Percentiles rank a stretch among this genome's conserved stretches.
These are phyloP conservation scores for Drosophila tripunctata DNA, from an alignment of 2,888 invertebrate genomes.

Conservation along the genomic window DNA sequence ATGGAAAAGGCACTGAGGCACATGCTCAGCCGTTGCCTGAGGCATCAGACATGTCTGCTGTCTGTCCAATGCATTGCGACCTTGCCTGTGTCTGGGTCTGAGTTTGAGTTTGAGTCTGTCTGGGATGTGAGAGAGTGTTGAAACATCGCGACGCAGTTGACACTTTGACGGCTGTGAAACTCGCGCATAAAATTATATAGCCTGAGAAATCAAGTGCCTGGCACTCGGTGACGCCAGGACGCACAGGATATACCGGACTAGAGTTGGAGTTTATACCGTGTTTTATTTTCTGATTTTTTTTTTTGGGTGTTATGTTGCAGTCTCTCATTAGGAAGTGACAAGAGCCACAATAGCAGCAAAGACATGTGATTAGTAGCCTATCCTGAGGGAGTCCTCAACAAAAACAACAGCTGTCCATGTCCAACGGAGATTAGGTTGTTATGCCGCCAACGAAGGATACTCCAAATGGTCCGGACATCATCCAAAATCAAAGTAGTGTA, in stretches of 20 bases:
- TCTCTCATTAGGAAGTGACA: conserved; percentile 76
- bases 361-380: conserved; percentile 63
- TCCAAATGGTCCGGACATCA: conserved; percentile 39
- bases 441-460: conserved; percentile 19
- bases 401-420: conserved; percentile 51
- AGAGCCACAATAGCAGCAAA: conserved; percentile 46
- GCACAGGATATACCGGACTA: conserved; percentile 29
- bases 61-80: conserved; percentile 19
- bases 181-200: conserved; percentile 71
- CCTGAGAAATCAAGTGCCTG: conserved; percentile 70
- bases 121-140: conserved; percentile 44
- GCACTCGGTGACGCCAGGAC: conserved; percentile 64
- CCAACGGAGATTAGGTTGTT: conserved; percentile 61
- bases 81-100: conserved; percentile 4
- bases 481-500: conserved; percentile 73
- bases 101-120: not conserved
- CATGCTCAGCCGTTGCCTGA: conserved; percentile 9
- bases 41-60: conserved; percentile 37
- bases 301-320: conserved; percentile 67
- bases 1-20: too few species aligned
- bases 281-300: not conserved
- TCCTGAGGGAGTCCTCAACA: conserved; percentile 64
- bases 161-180: conserved; percentile 59
- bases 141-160: conserved; percentile 66
- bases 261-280: not conserved